Conservation (phyloP, 53 echinoderm and acorn worm genomes). For the Pentamera pediparva region DNA sequence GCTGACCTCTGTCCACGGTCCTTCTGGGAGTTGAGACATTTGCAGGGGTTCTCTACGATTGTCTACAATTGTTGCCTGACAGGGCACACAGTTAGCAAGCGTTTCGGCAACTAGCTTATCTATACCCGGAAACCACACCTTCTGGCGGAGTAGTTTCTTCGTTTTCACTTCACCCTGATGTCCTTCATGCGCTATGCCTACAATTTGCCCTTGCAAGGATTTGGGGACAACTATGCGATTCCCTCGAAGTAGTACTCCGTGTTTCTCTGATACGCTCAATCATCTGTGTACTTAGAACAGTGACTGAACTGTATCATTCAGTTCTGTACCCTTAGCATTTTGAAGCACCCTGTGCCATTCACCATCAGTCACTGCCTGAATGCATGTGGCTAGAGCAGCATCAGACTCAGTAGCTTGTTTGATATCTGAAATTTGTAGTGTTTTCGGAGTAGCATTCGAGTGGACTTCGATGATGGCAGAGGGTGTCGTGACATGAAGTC, state of each 20-base stretch:
- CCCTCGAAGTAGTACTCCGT: conserved; percentile 27
- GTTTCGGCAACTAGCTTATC: conserved; percentile 20
- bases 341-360: conserved; percentile 28
- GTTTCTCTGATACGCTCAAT: conserved; percentile 22
- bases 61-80: conserved; percentile 12
- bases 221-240: conserved; percentile 26
- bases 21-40: conserved; percentile 21
- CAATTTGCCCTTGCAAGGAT: conserved; percentile 3
- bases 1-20: not conserved
- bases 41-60: conserved; percentile 9
- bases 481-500: conserved; percentile 57
- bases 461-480: conserved; percentile 5
- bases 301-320: not conserved
- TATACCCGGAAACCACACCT: conserved; percentile 32
- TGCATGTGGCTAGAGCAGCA: conserved; percentile 21
- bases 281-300: conserved; percentile 26
- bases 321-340: not conserved
- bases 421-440: conserved; percentile 29
- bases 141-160: conserved; percentile 29
- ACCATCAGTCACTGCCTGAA: conserved; percentile 32
- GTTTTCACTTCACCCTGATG: conserved; percentile 36
- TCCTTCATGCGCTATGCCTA: conserved; percentile 32
- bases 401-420: conserved; percentile 20
- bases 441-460: conserved; percentile 33
- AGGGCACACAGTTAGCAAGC: conserved; percentile 26